A percentile compares a stretch with the other conserved stretches of the same genome.
Evolutionary conservation across 2,797 vertebrate genomes (phyloP).

Genomic region (Anguilla anguilla): DNA sequence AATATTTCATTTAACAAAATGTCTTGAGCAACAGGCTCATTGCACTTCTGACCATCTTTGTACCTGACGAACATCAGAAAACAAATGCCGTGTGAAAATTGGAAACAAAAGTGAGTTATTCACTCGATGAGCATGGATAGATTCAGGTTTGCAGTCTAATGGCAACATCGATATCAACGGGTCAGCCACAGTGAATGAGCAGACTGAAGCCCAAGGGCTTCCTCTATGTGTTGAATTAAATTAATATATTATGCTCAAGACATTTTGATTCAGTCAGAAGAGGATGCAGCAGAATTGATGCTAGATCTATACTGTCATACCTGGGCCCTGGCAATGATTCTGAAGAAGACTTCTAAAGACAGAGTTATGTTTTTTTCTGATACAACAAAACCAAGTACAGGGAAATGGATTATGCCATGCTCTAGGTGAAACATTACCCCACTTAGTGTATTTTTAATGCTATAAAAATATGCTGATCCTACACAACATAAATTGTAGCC

Average conservation of each 20-base stretch:
- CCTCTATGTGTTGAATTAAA: background rate
- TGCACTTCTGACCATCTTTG: background rate
- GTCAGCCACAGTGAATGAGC: background rate
- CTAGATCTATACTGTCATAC: background rate
- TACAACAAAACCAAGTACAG: background rate
- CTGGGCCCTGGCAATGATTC: background rate
- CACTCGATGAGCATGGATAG: background rate
- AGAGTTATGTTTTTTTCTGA: background rate
- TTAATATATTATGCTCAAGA: background rate
- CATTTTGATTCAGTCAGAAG: background rate
- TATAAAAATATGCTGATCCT: background rate
- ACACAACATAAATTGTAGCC: background rate
- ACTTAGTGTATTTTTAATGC: background rate
- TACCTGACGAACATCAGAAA: background rate
- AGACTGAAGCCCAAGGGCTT: background rate
- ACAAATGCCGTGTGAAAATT: background rate
- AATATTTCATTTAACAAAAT: background rate
- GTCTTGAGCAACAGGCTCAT: background rate
- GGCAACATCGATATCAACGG: background rate
- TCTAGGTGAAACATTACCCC: background rate
- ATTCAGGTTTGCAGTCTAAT: background rate
- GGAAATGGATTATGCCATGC: background rate
- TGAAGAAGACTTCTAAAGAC: too few species aligned
- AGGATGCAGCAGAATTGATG: background rate
- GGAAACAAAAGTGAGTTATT: constrained; percentile 5